These are phyloP conservation scores for Drosophila phalerata DNA, from an alignment of 2,888 invertebrate species.

Conservation along the genomic window DNA sequence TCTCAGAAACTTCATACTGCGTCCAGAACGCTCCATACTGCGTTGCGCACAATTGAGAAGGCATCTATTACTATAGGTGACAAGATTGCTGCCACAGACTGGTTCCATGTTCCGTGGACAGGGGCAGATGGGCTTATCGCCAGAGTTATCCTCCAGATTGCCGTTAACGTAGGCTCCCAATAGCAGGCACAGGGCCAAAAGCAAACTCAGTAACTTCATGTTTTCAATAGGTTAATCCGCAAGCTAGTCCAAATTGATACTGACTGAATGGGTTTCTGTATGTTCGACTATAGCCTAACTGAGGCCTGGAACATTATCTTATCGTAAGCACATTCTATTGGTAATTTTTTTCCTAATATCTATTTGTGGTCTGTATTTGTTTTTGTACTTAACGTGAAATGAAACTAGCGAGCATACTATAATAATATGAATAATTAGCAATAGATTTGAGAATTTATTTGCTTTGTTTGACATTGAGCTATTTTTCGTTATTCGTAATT, in stretches of 20 bases:
- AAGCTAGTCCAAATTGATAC: constrained; percentile 56
- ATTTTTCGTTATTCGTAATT: neutral
- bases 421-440: neutral
- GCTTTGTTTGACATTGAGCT: constrained; percentile 1
- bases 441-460: constrained; percentile 17
- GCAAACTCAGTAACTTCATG: constrained; percentile 67
- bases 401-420: neutral
- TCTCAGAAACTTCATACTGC: constrained; percentile 68
- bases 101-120: constrained; percentile 81
- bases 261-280: constrained; percentile 32
- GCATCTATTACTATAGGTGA: constrained; percentile 80
- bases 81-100: constrained; percentile 74
- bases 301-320: constrained; percentile 55
- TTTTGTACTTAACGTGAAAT: neutral
- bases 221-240: constrained; percentile 63
- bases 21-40: constrained; percentile 67
- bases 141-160: constrained; percentile 9
- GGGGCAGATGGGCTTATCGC: constrained; percentile 52
- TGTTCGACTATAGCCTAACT: constrained; percentile 5
- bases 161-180: constrained; percentile 49
- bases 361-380: neutral
- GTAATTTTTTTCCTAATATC: constrained; percentile 4
- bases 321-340: constrained; percentile 42
- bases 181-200: constrained; percentile 64
- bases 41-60: constrained; percentile 70